Percentiles rank a stretch among this genome's conserved stretches.
Conservation (phyloP, 2,113 vertebrate genomes). For the Petrocephalus zakoni region DNA sequence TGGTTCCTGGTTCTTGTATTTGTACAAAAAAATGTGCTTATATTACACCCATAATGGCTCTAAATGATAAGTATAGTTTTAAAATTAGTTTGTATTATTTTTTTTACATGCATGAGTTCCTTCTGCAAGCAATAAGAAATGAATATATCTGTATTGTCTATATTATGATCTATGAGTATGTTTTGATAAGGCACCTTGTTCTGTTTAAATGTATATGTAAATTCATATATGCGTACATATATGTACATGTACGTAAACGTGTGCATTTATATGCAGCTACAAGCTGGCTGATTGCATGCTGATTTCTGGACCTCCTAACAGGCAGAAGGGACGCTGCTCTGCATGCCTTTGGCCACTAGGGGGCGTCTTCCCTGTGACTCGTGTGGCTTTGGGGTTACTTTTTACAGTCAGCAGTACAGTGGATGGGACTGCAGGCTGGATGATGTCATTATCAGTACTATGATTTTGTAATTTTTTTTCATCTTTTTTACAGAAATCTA, state of each 20-base stretch:
- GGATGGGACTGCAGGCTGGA: neutral
- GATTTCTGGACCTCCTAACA: conserved; percentile 30
- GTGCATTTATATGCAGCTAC: conserved; percentile 53
- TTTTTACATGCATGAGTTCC: conserved; percentile 57
- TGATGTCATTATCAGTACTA: conserved; percentile 32
- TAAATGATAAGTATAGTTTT: conserved; percentile 58
- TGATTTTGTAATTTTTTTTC: conserved; percentile 51
- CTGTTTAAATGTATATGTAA: conserved; percentile 54
- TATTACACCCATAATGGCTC: conserved; percentile 30
- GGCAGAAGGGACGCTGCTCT: conserved; percentile 39
- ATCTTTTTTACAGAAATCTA: conserved; percentile 60
- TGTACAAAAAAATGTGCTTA: conserved; percentile 27
- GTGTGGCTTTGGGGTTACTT: conserved; percentile 28
- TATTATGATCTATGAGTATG: conserved; percentile 33
- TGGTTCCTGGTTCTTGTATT: conserved; percentile 13
- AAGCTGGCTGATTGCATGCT: conserved; percentile 63
- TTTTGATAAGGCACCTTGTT: conserved; percentile 49
- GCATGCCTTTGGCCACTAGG: conserved; percentile 61
- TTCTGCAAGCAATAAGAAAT: conserved; percentile 62
- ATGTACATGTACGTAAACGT: conserved; percentile 49
- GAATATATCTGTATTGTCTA: conserved; percentile 39
- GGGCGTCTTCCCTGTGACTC: conserved; percentile 61
- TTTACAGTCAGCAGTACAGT: conserved; percentile 18
- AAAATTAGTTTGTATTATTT: conserved; percentile 50
- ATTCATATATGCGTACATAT: conserved; percentile 47